A percentile compares a stretch with the other conserved stretches of the same genome.
Evolutionary conservation across 2,888 invertebrate genomes (phyloP).

Genomic region (Liodrosophila aerea): DNA sequence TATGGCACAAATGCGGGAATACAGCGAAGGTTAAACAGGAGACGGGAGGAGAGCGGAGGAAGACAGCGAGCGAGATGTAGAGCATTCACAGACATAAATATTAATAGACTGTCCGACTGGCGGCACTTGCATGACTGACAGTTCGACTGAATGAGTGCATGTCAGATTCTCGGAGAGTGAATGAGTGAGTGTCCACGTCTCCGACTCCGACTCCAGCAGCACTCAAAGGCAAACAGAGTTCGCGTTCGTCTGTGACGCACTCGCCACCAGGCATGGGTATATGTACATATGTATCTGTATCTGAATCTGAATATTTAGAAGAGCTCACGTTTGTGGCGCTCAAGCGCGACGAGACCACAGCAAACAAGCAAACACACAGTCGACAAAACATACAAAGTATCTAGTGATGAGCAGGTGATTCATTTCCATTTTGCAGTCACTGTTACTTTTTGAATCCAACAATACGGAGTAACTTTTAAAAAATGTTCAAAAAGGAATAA

Average conservation of each 20-base stretch:
- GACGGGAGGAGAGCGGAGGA: conserved; percentile 5
- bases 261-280: conserved; percentile 41
- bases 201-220: not conserved
- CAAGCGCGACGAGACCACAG: conserved; percentile 40
- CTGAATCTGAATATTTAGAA: conserved; percentile 43
- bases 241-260: conserved; percentile 43
- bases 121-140: conserved; percentile 50
- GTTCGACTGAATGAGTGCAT: conserved; percentile 40
- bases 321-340: conserved; percentile 46
- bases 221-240: no score
- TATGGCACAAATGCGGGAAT: not conserved
- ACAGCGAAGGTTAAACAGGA: conserved; percentile 13
- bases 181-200: conserved; percentile 14
- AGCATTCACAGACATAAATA: conserved; percentile 5
- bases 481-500: no score
- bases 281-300: conserved; percentile 24
- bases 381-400: conserved; percentile 7
- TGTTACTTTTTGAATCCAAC: no score
- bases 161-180: conserved; percentile 35
- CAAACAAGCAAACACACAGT: conserved; percentile 45
- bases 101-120: not conserved
- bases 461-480: no score
- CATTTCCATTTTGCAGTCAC: no score
- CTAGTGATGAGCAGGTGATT: not conserved
- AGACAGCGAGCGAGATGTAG: conserved; percentile 18